Evolutionary conservation across 2,888 invertebrate species (phyloP).

Genomic region (Carterocephalus palaemon): DNA sequence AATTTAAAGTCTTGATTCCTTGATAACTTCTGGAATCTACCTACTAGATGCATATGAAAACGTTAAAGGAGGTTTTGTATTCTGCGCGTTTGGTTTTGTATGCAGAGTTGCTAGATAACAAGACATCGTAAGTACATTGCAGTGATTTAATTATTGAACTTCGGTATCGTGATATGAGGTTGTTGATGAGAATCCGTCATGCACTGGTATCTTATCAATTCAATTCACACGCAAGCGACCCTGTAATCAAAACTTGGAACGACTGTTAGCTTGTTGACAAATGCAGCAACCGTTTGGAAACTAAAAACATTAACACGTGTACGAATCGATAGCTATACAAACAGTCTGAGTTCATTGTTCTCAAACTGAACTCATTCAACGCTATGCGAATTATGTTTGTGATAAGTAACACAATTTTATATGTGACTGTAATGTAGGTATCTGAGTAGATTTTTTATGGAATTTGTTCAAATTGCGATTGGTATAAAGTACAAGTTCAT

Average conservation of each 20-base stretch:
- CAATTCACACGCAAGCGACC: not conserved
- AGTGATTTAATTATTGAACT: not conserved
- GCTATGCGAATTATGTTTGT: too few relatives aligned
- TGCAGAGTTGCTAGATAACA: not conserved
- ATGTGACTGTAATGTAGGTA: too few relatives aligned
- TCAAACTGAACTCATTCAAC: not conserved
- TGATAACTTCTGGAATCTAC: too few relatives aligned
- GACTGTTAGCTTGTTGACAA: not conserved
- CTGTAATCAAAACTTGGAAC: constrained; percentile 5
- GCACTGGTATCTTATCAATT: not conserved
- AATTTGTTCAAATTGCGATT: too few relatives aligned
- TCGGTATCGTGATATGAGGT: constrained; percentile 1
- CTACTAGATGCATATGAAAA: too few relatives aligned
- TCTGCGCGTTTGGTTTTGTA: too few relatives aligned
- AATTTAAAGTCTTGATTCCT: too few relatives aligned
- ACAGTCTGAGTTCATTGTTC: constrained; percentile 7
- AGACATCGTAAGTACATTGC: not conserved
- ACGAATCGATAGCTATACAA: not conserved
- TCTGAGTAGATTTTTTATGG: too few relatives aligned
- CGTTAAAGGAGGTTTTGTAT: too few relatives aligned
- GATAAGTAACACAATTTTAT: too few relatives aligned
- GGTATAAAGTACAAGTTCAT: too few relatives aligned
- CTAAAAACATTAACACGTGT: constrained; percentile 3
- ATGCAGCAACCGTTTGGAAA: not conserved
- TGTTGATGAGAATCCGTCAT: not conserved